Evolutionary conservation across 2,797 vertebrate species (phyloP).

Genomic region (Eidolon dupreanum): DNA sequence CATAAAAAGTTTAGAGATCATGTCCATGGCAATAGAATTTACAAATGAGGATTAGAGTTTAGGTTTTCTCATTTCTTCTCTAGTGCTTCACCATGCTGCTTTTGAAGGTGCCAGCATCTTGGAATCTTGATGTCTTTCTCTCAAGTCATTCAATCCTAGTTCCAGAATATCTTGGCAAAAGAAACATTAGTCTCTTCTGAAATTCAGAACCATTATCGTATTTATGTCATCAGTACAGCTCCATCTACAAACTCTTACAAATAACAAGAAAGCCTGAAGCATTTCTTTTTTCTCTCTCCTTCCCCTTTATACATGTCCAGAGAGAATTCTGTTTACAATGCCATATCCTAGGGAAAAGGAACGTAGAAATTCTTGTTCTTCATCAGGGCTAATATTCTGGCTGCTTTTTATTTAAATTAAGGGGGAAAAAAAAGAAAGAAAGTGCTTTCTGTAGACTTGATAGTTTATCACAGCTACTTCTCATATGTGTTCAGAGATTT

Average conservation of each 20-base stretch:
- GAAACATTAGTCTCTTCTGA: slow-evolving; percentile 17
- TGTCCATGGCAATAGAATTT: background rate
- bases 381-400: background rate
- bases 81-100: background rate
- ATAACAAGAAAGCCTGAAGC: background rate
- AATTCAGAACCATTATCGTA: background rate
- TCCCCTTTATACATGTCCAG: background rate
- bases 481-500: background rate
- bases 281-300: background rate
- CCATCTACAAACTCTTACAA: background rate
- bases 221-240: background rate
- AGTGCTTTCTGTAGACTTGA: background rate
- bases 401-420: slow-evolving; percentile 43
- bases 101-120: background rate
- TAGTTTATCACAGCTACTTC: background rate
- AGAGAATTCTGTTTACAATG: background rate
- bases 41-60: background rate
- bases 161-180: slow-evolving; percentile 37
- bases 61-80: background rate
- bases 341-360: background rate
- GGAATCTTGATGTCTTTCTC: background rate
- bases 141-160: background rate
- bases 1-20: background rate
- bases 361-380: slow-evolving; percentile 13
- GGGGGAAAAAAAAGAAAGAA: background rate